Evolutionary conservation across 2,888 invertebrate genomes (phyloP), one percentile per base, ranked within the genome.

Genomic region (Malthinus seriepunctatus): DNA sequence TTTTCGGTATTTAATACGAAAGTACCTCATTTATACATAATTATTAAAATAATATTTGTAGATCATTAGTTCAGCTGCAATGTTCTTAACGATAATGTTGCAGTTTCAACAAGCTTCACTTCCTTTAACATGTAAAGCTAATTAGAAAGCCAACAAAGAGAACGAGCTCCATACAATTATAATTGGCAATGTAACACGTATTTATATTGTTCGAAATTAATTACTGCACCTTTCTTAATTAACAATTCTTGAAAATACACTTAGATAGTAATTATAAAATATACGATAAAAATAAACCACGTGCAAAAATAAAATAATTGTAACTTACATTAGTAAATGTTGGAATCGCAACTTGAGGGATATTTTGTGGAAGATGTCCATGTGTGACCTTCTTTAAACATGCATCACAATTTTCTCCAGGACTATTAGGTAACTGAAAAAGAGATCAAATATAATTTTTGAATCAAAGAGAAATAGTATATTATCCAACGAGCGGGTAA

Each of bases 101-200:
- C 48, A 60, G 31, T 60, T 60, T 55, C 60, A 60, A 47, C 51
- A 60, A 55, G 54, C 50, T 5, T 77, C 8, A 75, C 76, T 11
- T 76, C 78, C 66, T 69, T 77, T 8, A 77, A 50, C 46, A 23
- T 61, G 57, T 34, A 60, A 44, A 38, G 11, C 45, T 23, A 23
- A 2, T 5, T 23, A 23, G 23, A 23, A 23, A 23, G 2, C 23
- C 2, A 23, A 23, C 23, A 23, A n/a, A n/a, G 23, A 23, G 23
- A 5, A 23, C 3, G 5, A 23, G 23, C 23, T 23, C 5, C 5
- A 5, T 23, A 23, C 3, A 23, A 23, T n/a, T n/a, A 23, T 23
- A 23, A 2, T 5, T 5, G 5, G 23, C 23, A 23, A 23, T 23
- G 5, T 2, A 2, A 5, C 23, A 23, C 23, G 23, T 3, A 23